Evolutionary conservation across 2,888 invertebrate species (phyloP), one percentile per base, ranked within the genome.

Genomic region (Plemyria rubiginata): DNA sequence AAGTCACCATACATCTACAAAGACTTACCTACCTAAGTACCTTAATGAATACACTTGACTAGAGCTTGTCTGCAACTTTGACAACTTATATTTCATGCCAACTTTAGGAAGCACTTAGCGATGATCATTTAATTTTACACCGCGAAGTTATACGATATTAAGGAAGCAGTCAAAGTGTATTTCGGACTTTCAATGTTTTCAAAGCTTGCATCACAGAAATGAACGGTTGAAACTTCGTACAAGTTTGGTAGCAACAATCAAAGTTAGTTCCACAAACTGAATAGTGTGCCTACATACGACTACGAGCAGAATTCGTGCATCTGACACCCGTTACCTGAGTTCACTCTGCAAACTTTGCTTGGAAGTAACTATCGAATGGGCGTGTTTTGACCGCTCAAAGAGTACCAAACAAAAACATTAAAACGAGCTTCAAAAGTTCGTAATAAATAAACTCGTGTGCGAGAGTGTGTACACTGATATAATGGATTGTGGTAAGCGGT

Each of bases 221-320:
- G 48, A 29, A 60, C n/a, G 46, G 45, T 58, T 46, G 50, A 16
- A 46, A 9, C 46, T 32, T 32, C 32, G 8, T 32, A 4, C 32
- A 32, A 32, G 6, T 32, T 32, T 60, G 54, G 50, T 49, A 64
- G 32, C 29, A 7, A 13, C 53, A 43, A 56, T 64, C 45, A 11
- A 41, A 56, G 55, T 49, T 64, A 41, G 54, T 54, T 45, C 22
- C 29, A 54, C 59, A 48, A 59, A 55, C 59, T 58, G 51, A 50
- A 54, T 54, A 62, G 53, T 56, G 41, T 50, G 54, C 11, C 28
- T 22, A 2, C 22, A 22, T 29, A 7, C 50, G 36, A 60, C 1
- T 29, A 7, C 50, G 36, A 60, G 41, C 32, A 8, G n/a, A 50
- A 48, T 54, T 50, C 50, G 54, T 62, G 58, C 49, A 51, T 54